phyloP scores from a whole-genome alignment of 2,888 invertebrate species.

The Agrochola lota region DNA sequence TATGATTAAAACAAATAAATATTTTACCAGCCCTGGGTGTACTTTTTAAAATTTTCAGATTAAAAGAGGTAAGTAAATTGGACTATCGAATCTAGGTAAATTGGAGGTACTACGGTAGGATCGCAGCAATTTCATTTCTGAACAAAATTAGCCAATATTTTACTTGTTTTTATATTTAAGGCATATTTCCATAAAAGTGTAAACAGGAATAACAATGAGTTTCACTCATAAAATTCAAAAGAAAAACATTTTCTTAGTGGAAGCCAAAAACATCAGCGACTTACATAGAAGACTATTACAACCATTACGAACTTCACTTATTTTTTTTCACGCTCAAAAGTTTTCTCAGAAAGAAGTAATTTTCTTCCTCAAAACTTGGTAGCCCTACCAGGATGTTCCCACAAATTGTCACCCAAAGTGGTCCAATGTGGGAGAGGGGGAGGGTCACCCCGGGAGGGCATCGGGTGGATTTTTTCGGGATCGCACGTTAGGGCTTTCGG shows the following conservation, averaged over 20 bases:
- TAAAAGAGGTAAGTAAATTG: neutral
- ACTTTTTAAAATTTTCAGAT: neutral
- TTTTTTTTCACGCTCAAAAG: neutral
- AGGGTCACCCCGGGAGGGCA: conserved; percentile 30
- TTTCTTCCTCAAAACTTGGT: conserved; percentile 13
- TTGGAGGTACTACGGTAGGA: too few relatives aligned
- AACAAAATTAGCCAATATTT: neutral
- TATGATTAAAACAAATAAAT: neutral
- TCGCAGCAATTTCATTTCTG: neutral
- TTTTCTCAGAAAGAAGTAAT: neutral
- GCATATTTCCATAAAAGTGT: neutral
- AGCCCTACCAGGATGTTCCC: conserved; percentile 61
- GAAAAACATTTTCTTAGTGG: neutral
- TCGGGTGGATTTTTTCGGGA: conserved; percentile 69
- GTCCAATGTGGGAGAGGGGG: conserved; percentile 52
- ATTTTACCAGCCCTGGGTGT: neutral
- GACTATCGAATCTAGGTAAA: neutral
- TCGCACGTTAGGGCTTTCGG: conserved; percentile 70
- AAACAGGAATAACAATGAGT: neutral
- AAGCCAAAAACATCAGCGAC: neutral
- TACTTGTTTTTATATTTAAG: neutral
- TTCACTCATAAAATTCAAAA: neutral
- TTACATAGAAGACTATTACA: neutral
- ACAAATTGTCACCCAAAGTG: conserved; percentile 73
- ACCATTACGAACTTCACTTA: neutral